phyloP scores from a whole-genome alignment of 2,888 invertebrate species.

The Drosophila hamatofila region DNA sequence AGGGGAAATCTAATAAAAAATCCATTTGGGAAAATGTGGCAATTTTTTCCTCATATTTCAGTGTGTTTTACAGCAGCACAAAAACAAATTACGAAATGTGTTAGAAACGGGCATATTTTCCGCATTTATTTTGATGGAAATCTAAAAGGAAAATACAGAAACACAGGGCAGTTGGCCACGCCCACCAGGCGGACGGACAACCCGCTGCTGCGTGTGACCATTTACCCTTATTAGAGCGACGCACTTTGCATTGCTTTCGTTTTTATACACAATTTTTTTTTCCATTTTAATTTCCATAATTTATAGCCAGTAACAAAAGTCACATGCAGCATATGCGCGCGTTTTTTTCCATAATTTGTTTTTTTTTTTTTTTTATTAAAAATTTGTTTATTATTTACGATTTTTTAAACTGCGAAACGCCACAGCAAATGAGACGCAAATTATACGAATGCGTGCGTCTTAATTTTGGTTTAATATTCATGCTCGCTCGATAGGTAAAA shows the following conservation, averaged over 20 bases:
- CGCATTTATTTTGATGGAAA: slow-evolving; percentile 75
- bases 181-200: slow-evolving; percentile 42
- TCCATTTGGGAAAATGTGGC: slow-evolving; percentile 70
- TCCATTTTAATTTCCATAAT: slow-evolving; percentile 72
- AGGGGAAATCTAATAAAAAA: slow-evolving; percentile 66
- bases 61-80: slow-evolving; percentile 59
- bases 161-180: slow-evolving; percentile 55
- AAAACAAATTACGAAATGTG: slow-evolving; percentile 76
- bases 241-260: slow-evolving; percentile 51
- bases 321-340: slow-evolving; percentile 69
- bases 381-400: slow-evolving; percentile 71
- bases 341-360: neutral
- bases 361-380: slow-evolving; percentile 66
- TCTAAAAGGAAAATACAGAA: slow-evolving; percentile 22
- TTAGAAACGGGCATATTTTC: slow-evolving; percentile 77
- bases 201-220: slow-evolving; percentile 65
- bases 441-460: slow-evolving; percentile 37
- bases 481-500: neutral
- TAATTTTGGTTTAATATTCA: slow-evolving; percentile 5
- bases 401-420: slow-evolving; percentile 54
- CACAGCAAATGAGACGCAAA: slow-evolving; percentile 61
- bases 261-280: slow-evolving; percentile 31
- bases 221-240: slow-evolving; percentile 74
- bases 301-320: slow-evolving; percentile 75
- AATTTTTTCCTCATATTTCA: slow-evolving; percentile 79